Evolutionary conservation across 2,113 vertebrate genomes (phyloP).

Genomic region (Seriola quinqueradiata): DNA sequence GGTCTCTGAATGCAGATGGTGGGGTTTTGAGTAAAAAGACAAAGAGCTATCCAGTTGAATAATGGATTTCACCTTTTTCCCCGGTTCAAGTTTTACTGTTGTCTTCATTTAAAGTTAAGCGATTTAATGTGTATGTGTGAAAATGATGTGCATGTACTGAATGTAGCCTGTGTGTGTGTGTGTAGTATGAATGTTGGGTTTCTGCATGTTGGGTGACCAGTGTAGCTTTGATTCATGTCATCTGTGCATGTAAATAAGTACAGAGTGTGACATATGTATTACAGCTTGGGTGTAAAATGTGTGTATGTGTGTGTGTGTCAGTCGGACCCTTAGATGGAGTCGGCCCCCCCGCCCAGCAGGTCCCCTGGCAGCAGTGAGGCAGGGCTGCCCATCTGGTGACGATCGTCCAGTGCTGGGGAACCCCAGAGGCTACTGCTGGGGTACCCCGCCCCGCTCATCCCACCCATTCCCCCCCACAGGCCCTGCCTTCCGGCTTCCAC

Average conservation of each 20-base stretch:
- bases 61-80: conserved; percentile 74
- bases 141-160: conserved; percentile 54
- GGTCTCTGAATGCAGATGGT: conserved; percentile 79
- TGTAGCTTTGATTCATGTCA: conserved; percentile 69
- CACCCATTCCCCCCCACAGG: conserved; percentile 91
- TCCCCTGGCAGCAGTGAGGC: conserved; percentile 98
- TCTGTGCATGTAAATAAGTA: conserved; percentile 62
- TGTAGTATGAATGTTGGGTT: conserved; percentile 46
- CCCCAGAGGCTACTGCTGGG: conserved; percentile 94
- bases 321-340: conserved; percentile 91
- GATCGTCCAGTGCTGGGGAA: conserved; percentile 93
- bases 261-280: conserved; percentile 52
- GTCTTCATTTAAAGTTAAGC: conserved; percentile 86
- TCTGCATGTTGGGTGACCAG: conserved; percentile 66
- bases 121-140: conserved; percentile 56
- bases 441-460: conserved; percentile 88
- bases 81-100: conserved; percentile 86
- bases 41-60: conserved; percentile 81
- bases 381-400: conserved; percentile 98
- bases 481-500: conserved; percentile 89
- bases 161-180: conserved; percentile 60
- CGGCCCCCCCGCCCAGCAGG: conserved; percentile 96
- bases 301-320: conserved; percentile 41
- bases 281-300: conserved; percentile 52
- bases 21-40: conserved; percentile 80